Evolutionary conservation across 2,113 vertebrate genomes (phyloP).

Genomic region (Lagopus muta): DNA sequence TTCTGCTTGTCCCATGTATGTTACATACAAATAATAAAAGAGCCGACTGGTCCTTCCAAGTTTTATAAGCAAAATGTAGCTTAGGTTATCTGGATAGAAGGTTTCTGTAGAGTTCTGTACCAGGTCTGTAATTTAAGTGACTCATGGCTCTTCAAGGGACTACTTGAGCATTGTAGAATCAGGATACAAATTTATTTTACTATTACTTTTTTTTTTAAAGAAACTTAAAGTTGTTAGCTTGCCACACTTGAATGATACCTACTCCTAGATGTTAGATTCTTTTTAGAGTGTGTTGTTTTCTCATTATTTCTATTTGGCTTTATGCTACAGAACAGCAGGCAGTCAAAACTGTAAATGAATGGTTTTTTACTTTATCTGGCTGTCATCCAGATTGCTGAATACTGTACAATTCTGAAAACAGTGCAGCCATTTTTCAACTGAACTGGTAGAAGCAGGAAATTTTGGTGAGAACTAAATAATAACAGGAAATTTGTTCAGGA

Average conservation of each 20-base stretch:
- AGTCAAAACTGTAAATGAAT: background rate
- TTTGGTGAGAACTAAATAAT: background rate
- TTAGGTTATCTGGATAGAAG: background rate
- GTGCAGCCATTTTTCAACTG: background rate
- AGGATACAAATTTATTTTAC: background rate
- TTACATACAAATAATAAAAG: background rate
- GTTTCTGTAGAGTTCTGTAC: background rate
- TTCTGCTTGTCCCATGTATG: background rate
- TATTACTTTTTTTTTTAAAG: background rate
- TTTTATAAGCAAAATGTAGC: background rate
- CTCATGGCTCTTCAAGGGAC: background rate
- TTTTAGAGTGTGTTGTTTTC: background rate
- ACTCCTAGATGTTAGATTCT: background rate
- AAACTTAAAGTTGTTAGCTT: background rate
- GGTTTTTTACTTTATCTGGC: background rate
- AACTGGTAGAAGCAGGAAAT: background rate
- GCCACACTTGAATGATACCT: background rate
- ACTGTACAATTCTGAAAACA: background rate
- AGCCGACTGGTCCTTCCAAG: background rate
- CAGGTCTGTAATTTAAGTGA: background rate
- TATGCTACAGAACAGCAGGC: background rate
- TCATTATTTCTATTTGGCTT: background rate
- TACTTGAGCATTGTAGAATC: background rate
- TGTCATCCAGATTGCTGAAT: background rate
- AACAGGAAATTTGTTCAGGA: background rate